A percentile compares a stretch with the other conserved stretches of the same genome.
These are phyloP conservation scores for Chydorus sphaericus DNA, from an alignment of 2,888 invertebrate genomes.

Conservation along the genomic window DNA sequence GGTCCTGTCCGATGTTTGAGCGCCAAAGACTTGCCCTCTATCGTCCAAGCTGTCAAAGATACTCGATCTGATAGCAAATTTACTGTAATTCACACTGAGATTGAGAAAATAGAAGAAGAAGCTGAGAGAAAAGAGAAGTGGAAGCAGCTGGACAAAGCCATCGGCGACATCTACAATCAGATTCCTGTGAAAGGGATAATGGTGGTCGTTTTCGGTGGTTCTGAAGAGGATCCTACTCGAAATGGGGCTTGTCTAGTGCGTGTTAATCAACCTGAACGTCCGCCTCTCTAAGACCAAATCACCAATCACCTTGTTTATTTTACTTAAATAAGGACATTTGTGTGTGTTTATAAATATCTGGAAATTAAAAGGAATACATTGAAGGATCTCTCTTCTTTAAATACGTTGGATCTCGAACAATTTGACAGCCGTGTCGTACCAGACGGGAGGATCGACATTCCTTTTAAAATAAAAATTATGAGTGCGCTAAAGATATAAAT, in stretches of 20 bases:
- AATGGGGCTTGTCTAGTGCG: neutral
- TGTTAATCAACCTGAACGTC: neutral
- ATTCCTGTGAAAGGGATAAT: slow-evolving; percentile 10
- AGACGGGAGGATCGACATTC: slow-evolving; percentile 95
- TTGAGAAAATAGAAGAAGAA: neutral
- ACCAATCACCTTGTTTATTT: neutral
- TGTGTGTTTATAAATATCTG: neutral
- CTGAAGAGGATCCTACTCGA: neutral
- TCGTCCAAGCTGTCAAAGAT: neutral
- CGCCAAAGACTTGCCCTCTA: neutral
- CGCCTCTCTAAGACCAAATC: neutral
- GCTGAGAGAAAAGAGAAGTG: neutral
- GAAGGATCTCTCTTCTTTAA: slow-evolving; percentile 31
- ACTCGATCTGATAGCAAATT: neutral
- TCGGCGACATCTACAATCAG: slow-evolving; percentile 3
- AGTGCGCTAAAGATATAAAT: slow-evolving; percentile 4
- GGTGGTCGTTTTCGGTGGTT: slow-evolving; percentile 14
- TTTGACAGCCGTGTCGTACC: slow-evolving; percentile 99
- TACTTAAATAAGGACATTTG: neutral
- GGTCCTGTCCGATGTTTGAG: neutral
- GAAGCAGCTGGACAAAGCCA: slow-evolving; percentile 7
- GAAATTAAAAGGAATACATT: neutral
- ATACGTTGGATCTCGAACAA: slow-evolving; percentile 96
- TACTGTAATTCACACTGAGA: neutral
- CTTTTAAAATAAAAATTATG: slow-evolving; percentile 36